phyloP scores from a whole-genome alignment of 2,888 invertebrate genomes.

The Didymodactylos carnosus region DNA sequence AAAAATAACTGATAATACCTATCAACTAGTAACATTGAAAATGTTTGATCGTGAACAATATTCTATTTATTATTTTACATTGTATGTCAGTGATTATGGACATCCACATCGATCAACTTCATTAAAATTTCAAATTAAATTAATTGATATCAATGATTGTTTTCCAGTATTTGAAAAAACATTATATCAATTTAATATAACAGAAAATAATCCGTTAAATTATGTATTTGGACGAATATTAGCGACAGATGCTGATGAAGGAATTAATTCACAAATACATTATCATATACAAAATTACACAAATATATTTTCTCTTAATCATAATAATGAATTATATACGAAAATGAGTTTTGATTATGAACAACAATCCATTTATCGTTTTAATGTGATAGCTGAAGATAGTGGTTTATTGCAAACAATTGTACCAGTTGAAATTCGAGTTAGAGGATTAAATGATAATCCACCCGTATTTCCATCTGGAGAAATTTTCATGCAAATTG shows the following conservation, averaged over 20 bases:
- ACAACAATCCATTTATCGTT: neutral
- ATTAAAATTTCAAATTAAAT: neutral
- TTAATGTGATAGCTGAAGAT: neutral
- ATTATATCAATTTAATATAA: neutral
- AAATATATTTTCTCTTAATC: neutral
- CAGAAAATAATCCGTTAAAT: neutral
- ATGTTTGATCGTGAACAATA: neutral
- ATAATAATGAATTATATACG: neutral
- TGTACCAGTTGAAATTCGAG: neutral
- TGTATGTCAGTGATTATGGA: neutral
- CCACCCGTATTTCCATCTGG: neutral
- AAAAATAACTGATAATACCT: neutral
- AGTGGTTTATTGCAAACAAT: neutral
- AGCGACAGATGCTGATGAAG: neutral
- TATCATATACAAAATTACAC: neutral
- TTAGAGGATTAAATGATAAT: conserved; percentile 7
- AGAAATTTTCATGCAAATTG: neutral
- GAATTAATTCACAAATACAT: neutral
- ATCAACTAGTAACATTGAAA: neutral
- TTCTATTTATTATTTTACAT: neutral
- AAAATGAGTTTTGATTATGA: neutral
- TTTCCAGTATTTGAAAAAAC: neutral
- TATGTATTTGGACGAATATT: neutral
- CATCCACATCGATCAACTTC: neutral
- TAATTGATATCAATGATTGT: neutral